These are phyloP conservation scores for Piezodorus guildinii DNA, from an alignment of 1,140 invertebrate genomes.

Conservation along the genomic window DNA sequence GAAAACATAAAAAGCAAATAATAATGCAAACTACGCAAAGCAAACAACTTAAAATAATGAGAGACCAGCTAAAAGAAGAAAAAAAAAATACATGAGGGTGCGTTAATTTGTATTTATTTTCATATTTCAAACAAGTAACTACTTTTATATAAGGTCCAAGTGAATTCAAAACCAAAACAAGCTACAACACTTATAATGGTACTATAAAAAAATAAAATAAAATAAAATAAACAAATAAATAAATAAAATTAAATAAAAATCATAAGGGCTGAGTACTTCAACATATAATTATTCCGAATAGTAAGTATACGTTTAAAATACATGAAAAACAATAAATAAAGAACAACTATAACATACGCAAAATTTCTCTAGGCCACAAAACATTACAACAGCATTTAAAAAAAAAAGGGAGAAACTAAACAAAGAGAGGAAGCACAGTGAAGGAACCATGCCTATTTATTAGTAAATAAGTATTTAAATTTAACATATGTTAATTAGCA, in stretches of 20 bases:
- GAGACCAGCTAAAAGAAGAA: constrained; percentile 15
- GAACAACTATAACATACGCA: too few relatives aligned
- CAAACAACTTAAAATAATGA: constrained; percentile 3
- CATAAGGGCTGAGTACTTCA: too few relatives aligned
- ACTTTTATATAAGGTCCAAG: neutral
- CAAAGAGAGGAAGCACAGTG: neutral
- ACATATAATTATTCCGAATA: too few relatives aligned
- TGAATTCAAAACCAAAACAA: neutral
- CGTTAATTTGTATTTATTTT: constrained; percentile 26
- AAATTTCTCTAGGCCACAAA: too few relatives aligned
- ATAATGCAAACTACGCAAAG: neutral
- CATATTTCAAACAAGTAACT: neutral
- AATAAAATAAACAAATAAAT: constrained; percentile 1
- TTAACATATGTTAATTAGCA: neutral
- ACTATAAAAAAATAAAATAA: neutral
- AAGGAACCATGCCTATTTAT: constrained; percentile 8
- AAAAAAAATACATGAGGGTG: constrained; percentile 34
- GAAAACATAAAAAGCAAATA: constrained; percentile 7
- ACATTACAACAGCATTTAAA: too few relatives aligned
- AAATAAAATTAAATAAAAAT: neutral
- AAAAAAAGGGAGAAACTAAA: too few relatives aligned
- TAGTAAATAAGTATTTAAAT: neutral
- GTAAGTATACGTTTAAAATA: too few relatives aligned
- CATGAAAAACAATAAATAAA: too few relatives aligned
- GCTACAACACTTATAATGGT: neutral